Evolutionary conservation across 1,140 invertebrate species (phyloP).

Genomic region (Cheumatopsyche charites): DNA sequence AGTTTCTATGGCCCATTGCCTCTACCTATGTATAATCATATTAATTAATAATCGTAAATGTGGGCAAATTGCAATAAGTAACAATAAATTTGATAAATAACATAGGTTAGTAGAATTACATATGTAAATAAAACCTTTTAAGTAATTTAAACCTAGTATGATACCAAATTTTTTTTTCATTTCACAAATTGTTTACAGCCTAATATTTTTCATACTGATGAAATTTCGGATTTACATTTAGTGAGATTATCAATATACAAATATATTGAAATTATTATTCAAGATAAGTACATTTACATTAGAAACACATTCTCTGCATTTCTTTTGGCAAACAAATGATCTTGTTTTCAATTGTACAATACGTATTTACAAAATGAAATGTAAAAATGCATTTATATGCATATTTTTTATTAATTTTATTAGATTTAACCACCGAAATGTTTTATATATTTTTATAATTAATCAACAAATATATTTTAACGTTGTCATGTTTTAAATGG

Average conservation of each 20-base stretch:
- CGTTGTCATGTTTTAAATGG: no score
- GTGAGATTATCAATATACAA: no score
- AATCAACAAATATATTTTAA: slow-evolving; percentile 12
- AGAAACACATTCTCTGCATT: no score
- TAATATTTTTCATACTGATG: not conserved
- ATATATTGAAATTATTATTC: no score
- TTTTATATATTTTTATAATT: slow-evolving; percentile 33
- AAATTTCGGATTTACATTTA: no score
- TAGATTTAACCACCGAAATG: slow-evolving; percentile 24
- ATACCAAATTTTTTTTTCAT: slow-evolving; percentile 32
- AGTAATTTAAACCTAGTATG: slow-evolving; percentile 14
- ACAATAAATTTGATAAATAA: not conserved
- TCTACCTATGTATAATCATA: not conserved
- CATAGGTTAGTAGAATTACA: slow-evolving; percentile 20
- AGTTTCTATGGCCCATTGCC: slow-evolving; percentile 17
- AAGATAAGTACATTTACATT: no score
- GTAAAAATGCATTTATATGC: not conserved
- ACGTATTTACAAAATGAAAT: not conserved
- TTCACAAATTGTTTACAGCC: slow-evolving; percentile 15
- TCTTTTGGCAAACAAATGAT: not conserved
- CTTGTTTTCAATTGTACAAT: not conserved
- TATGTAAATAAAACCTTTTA: slow-evolving; percentile 25
- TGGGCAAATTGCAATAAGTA: slow-evolving; percentile 39
- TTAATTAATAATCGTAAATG: slow-evolving; percentile 1
- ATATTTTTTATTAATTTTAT: slow-evolving; percentile 15